Evolutionary conservation across 2,888 invertebrate species (phyloP).

Genomic region (Sphinx pinastri): DNA sequence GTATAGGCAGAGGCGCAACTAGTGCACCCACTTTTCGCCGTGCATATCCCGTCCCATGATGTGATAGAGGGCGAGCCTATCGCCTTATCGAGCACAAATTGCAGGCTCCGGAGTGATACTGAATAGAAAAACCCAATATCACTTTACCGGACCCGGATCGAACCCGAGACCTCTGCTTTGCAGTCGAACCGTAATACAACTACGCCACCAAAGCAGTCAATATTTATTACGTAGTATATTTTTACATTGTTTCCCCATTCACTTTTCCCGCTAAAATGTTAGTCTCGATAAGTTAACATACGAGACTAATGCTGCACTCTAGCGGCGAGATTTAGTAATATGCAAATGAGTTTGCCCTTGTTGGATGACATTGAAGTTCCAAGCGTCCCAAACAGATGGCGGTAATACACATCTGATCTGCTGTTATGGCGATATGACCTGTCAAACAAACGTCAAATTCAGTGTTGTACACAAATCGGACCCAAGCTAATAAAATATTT

Average conservation of each 20-base stretch:
- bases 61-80: too few relatives aligned
- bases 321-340: constrained; percentile 46
- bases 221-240: neutral
- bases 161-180: too few relatives aligned
- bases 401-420: constrained; percentile 46
- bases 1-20: too few relatives aligned
- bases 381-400: constrained; percentile 63
- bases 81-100: too few relatives aligned
- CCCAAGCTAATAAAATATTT: constrained; percentile 81
- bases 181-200: too few relatives aligned
- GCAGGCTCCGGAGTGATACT: too few relatives aligned
- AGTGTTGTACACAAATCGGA: constrained; percentile 72
- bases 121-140: too few relatives aligned
- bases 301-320: constrained; percentile 43
- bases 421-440: constrained; percentile 45
- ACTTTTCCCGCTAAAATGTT: constrained; percentile 35
- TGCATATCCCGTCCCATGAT: too few relatives aligned
- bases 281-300: neutral
- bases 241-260: neutral
- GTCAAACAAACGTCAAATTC: constrained; percentile 57
- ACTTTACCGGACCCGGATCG: too few relatives aligned
- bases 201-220: too few relatives aligned
- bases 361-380: constrained; percentile 34
- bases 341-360: constrained; percentile 55
- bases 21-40: too few relatives aligned